A percentile compares a stretch with the other conserved stretches of the same genome.
Conservation (phyloP, 1,140 invertebrate genomes). For the Fopius arisanus region DNA sequence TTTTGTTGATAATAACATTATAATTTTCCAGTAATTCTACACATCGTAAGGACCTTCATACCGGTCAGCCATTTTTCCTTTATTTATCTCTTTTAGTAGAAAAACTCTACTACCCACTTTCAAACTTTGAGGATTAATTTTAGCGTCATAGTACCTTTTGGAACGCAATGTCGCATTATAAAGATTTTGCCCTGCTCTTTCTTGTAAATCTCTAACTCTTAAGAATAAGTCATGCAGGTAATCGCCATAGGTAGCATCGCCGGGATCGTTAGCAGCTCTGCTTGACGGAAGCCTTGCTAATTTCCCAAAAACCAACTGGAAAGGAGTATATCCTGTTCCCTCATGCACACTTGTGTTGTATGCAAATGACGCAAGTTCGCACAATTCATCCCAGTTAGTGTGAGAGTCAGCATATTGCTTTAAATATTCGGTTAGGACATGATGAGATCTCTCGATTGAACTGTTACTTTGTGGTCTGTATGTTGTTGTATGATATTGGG, state of each 20-base stretch:
- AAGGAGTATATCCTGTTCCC: slow-evolving; percentile 1
- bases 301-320: slow-evolving; percentile 12
- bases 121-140: no score
- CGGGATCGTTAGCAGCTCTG: neutral
- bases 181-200: no score
- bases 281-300: slow-evolving; percentile 10
- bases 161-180: no score
- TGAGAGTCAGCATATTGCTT: neutral
- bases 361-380: slow-evolving; percentile 6
- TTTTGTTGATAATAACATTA: no score
- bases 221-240: slow-evolving; percentile 5
- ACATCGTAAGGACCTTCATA: no score
- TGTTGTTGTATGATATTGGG: slow-evolving; percentile 40
- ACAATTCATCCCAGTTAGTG: slow-evolving; percentile 16
- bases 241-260: slow-evolving; percentile 2
- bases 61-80: no score
- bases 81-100: no score
- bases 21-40: no score
- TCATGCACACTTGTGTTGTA: slow-evolving; percentile 19
- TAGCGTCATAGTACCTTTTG: no score
- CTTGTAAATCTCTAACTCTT: no score
- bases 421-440: slow-evolving; percentile 39
- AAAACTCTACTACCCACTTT: no score
- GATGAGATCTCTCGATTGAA: slow-evolving; percentile 42
- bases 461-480: slow-evolving; percentile 44